Evolutionary conservation across 1,140 invertebrate genomes (phyloP).

Genomic region (Drosophila pseudoobscura): DNA sequence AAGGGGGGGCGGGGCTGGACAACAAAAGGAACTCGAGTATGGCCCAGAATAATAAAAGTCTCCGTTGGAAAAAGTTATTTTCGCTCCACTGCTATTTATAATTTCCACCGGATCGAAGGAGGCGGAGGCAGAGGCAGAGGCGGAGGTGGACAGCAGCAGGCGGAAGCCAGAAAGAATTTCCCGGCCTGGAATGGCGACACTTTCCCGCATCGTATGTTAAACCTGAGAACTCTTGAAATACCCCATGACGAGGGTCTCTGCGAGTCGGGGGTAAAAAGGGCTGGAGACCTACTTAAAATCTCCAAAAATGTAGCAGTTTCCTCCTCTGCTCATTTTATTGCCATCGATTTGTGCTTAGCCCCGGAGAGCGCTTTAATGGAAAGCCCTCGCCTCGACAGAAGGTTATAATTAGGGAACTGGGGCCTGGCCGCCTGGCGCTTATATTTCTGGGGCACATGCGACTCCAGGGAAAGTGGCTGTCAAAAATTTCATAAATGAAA

Average conservation of each 20-base stretch:
- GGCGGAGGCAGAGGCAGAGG: too few species aligned
- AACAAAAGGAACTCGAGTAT: slow-evolving; percentile 5
- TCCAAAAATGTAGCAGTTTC: slow-evolving; percentile 2
- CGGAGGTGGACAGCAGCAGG: neutral
- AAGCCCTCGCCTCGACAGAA: slow-evolving; percentile 8
- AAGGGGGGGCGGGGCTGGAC: too few species aligned
- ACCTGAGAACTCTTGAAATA: neutral
- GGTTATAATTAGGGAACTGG: slow-evolving; percentile 35
- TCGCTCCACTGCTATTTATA: slow-evolving; percentile 25
- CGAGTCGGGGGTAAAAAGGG: slow-evolving; percentile 12
- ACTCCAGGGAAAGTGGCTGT: slow-evolving; percentile 49
- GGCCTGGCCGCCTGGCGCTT: neutral
- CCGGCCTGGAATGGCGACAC: slow-evolving; percentile 7
- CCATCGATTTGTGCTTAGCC: slow-evolving; percentile 19
- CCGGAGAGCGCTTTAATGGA: slow-evolving; percentile 20
- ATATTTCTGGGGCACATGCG: slow-evolving; percentile 18
- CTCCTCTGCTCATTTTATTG: slow-evolving; percentile 11
- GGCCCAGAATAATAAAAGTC: slow-evolving; percentile 16
- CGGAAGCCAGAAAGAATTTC: slow-evolving; percentile 1
- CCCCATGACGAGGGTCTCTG: slow-evolving; percentile 32
- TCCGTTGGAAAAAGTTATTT: slow-evolving; percentile 14
- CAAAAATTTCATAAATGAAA: slow-evolving; percentile 72
- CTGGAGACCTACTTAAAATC: neutral
- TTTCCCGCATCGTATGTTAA: slow-evolving; percentile 6
- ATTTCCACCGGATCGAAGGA: slow-evolving; percentile 9